Percentiles rank a stretch among this genome's conserved stretches.
Conservation (phyloP, 2,888 invertebrate genomes). For the Xylophagus ater region DNA sequence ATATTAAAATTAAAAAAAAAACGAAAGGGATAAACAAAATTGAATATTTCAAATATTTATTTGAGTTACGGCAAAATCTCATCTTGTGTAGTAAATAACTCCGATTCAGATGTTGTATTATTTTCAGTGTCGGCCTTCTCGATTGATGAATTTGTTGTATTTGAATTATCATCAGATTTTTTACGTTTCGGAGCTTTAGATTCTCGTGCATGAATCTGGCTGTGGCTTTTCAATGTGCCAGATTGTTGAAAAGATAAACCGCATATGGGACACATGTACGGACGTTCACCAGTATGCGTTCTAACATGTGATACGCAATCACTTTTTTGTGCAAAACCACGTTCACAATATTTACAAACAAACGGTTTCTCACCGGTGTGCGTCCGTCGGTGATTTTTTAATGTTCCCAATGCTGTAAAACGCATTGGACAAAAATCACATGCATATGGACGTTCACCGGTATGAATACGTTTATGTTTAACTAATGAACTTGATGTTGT, state of each 20-base stretch:
- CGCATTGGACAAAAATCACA: constrained; percentile 49
- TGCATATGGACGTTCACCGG: constrained; percentile 47
- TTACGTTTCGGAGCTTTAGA: too few species aligned
- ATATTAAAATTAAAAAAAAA: too few species aligned
- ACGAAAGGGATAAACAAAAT: too few species aligned
- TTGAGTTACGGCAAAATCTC: too few species aligned
- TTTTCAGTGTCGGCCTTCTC: too few species aligned
- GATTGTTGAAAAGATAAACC: constrained; percentile 45
- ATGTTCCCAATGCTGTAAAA: constrained; percentile 45
- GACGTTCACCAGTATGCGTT: constrained; percentile 42
- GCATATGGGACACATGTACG: constrained; percentile 34
- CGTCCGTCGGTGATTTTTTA: constrained; percentile 47
- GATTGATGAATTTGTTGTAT: too few species aligned
- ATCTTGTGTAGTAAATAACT: too few species aligned
- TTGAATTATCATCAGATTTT: too few species aligned
- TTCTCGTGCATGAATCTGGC: too few species aligned
- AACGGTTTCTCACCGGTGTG: constrained; percentile 49
- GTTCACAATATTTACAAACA: constrained; percentile 44
- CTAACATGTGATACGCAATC: constrained; percentile 43
- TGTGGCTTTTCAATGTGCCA: constrained; percentile 37
- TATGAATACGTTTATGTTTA: constrained; percentile 48
- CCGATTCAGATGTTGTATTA: too few species aligned
- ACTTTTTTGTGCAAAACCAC: constrained; percentile 45
- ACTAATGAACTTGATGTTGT: constrained; percentile 48
- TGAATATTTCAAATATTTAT: too few species aligned